Conservation (phyloP, 1,140 invertebrate species). For the Babylonia areolata region DNA sequence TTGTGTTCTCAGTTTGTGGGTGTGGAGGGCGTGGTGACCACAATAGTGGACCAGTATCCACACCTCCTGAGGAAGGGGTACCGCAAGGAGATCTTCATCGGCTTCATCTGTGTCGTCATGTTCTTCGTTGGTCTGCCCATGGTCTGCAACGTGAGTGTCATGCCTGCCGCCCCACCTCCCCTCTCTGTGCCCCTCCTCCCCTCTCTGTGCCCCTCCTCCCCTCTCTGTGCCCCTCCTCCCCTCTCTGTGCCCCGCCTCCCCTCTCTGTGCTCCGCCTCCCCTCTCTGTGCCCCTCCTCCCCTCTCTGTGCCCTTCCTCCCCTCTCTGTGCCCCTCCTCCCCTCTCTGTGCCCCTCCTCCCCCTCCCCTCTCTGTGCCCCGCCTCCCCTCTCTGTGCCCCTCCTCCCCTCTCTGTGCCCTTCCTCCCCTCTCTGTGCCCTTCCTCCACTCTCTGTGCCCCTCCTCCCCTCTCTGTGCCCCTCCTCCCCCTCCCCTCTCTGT, state of each 20-base stretch:
- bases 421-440: too few relatives aligned
- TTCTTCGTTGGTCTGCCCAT: constrained; percentile 83
- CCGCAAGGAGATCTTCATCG: constrained; percentile 80
- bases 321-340: background rate
- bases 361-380: background rate
- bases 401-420: background rate
- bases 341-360: background rate
- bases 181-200: too few relatives aligned
- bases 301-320: background rate
- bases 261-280: background rate
- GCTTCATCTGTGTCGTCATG: constrained; percentile 80
- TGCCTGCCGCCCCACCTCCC: constrained; percentile 66
- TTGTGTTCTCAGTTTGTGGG: constrained; percentile 82
- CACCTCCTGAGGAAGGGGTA: constrained; percentile 75
- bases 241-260: background rate
- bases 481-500: too few relatives aligned
- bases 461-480: too few relatives aligned
- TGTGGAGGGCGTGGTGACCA: constrained; percentile 87
- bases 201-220: too few relatives aligned
- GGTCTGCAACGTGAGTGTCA: constrained; percentile 81
- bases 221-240: too few relatives aligned
- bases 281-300: background rate
- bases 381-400: background rate
- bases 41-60: constrained; percentile 85
- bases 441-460: too few relatives aligned